phyloP scores from a whole-genome alignment of 2,113 vertebrate genomes.

The Pterocles burchelli region DNA sequence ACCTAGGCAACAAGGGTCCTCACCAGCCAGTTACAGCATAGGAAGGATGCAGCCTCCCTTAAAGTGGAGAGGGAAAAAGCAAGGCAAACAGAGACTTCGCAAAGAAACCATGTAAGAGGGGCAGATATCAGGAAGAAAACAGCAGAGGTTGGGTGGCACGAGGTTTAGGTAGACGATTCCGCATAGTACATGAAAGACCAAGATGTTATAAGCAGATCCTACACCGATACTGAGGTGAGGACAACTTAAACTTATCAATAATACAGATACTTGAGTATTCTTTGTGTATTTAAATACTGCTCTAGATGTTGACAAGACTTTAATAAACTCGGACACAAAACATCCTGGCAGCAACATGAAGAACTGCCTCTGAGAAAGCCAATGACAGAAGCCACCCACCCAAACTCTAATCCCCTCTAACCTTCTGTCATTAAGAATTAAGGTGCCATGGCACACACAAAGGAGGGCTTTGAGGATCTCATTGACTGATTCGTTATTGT shows the following conservation, averaged over 20 bases:
- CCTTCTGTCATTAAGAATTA: neutral
- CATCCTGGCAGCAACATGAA: neutral
- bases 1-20: neutral
- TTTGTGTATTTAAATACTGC: neutral
- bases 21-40: neutral
- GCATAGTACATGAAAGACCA: neutral
- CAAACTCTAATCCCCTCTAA: neutral
- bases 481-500: accelerated
- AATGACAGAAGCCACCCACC: neutral
- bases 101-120: neutral
- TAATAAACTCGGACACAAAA: neutral
- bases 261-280: neutral
- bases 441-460: neutral
- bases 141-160: neutral
- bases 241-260: neutral
- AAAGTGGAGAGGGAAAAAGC: neutral
- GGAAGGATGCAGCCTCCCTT: neutral
- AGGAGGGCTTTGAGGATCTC: neutral
- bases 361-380: neutral
- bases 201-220: neutral
- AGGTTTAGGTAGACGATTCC: neutral
- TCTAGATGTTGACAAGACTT: neutral
- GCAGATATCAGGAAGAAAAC: neutral
- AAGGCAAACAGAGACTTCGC: neutral
- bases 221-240: neutral